Conservation (phyloP, 2,797 vertebrate species). For the Oreonectes daqikongensis region DNA sequence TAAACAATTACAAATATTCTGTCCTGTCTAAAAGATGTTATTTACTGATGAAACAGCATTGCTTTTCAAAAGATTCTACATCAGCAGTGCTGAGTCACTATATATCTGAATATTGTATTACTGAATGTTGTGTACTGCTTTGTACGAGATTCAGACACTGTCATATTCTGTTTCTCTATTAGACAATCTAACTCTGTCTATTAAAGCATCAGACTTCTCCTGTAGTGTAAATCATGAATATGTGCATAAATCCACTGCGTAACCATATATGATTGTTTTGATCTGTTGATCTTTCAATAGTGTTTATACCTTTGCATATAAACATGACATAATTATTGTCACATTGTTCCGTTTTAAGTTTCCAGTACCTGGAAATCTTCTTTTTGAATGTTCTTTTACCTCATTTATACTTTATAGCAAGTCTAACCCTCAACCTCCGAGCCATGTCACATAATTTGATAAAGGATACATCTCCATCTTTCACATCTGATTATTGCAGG, state of each 20-base stretch:
- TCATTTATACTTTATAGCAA: not conserved
- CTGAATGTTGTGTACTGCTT: not conserved
- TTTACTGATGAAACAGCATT: not conserved
- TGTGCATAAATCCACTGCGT: not conserved
- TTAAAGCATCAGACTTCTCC: not conserved
- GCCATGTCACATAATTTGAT: slow-evolving; percentile 14
- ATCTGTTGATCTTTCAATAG: not conserved
- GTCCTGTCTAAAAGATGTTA: not conserved
- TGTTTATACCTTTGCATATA: not conserved
- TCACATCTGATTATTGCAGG: slow-evolving; percentile 59
- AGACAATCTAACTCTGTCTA: slow-evolving; percentile 9
- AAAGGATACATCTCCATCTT: slow-evolving; percentile 14
- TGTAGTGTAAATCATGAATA: not conserved
- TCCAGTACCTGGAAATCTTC: not conserved
- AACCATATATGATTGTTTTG: not conserved
- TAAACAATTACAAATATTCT: not conserved
- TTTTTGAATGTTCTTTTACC: not conserved
- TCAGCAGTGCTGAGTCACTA: not conserved
- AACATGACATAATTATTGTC: not conserved
- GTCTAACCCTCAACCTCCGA: not conserved
- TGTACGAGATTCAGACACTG: not conserved
- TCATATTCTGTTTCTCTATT: not conserved
- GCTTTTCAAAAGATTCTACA: not conserved
- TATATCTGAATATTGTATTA: not conserved
- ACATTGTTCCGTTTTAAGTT: not conserved